Evolutionary conservation across 1,140 invertebrate species (phyloP).

Genomic region (Anthonomus grandis): DNA sequence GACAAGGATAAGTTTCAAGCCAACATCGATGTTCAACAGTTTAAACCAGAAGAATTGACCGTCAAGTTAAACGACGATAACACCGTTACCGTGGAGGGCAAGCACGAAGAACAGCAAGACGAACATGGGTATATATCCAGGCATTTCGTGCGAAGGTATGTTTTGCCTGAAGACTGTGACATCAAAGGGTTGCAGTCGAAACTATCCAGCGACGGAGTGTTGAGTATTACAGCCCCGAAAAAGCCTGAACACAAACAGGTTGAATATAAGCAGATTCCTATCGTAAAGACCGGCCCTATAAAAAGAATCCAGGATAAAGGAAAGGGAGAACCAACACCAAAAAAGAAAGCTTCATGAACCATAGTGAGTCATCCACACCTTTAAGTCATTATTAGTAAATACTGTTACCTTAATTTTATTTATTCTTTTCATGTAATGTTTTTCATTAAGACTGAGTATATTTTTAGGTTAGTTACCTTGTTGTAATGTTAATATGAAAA

Average conservation of each 20-base stretch:
- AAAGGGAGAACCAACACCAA: too few species aligned
- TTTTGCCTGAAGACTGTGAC: constrained; percentile 57
- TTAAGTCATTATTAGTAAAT: too few species aligned
- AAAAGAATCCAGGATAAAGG: too few species aligned
- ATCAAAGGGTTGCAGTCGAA: constrained; percentile 56
- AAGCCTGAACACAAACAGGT: constrained; percentile 42
- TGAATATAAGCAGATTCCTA: constrained; percentile 49
- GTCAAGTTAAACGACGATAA: constrained; percentile 62
- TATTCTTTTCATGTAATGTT: too few species aligned
- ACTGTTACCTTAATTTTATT: too few species aligned
- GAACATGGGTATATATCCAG: constrained; percentile 63
- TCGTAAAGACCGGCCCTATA: constrained; percentile 53
- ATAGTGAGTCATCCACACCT: too few species aligned
- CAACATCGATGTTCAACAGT: constrained; percentile 59
- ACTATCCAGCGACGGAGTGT: constrained; percentile 60
- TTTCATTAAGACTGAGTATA: too few species aligned
- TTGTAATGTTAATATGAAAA: too few species aligned
- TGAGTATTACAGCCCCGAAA: constrained; percentile 60
- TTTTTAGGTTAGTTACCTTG: too few species aligned
- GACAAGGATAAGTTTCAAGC: constrained; percentile 49
- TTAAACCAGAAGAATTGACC: constrained; percentile 60
- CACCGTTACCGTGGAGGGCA: constrained; percentile 64
- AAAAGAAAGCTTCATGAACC: too few species aligned
- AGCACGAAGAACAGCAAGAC: constrained; percentile 68
- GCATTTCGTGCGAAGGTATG: constrained; percentile 65